These are phyloP conservation scores for Chaetoderma sp. DNA, from an alignment of 2,888 invertebrate genomes.

Conservation along the genomic window DNA sequence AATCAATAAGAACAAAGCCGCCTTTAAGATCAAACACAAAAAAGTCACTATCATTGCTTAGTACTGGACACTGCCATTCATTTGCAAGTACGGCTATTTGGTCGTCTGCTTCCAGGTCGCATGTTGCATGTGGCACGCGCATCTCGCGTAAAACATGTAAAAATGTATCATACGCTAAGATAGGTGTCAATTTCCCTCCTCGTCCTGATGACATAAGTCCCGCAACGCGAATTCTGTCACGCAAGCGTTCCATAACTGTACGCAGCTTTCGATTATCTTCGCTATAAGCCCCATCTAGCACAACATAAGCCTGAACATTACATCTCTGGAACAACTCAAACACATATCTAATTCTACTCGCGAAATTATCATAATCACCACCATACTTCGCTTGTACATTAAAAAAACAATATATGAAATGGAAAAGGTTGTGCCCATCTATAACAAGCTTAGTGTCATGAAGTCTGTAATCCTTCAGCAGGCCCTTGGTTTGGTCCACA, in stretches of 20 bases:
- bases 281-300: constrained; percentile 68
- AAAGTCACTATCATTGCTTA: constrained; percentile 95
- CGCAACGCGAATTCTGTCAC: constrained; percentile 50
- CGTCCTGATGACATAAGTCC: constrained; percentile 38
- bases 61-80: constrained; percentile 83
- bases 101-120: constrained; percentile 90
- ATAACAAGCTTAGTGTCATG: constrained; percentile 60
- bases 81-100: constrained; percentile 87
- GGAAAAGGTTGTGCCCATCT: constrained; percentile 67
- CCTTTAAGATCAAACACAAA: constrained; percentile 83
- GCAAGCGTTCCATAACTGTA: constrained; percentile 53
- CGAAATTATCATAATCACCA: constrained; percentile 66
- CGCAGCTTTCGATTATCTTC: constrained; percentile 60
- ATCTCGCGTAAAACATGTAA: constrained; percentile 78
- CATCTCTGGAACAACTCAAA: constrained; percentile 54
- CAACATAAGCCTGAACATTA: constrained; percentile 57
- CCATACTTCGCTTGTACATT: constrained; percentile 56
- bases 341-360: constrained; percentile 43
- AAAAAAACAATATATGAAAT: constrained; percentile 60
- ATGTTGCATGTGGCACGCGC: constrained; percentile 78
- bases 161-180: constrained; percentile 82
- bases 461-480: constrained; percentile 68
- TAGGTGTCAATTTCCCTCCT: constrained; percentile 77
- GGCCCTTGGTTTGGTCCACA: constrained; percentile 60
- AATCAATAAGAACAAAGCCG: constrained; percentile 80